These are phyloP conservation scores for Ditylenchus weischeri DNA, from an alignment of 2,888 invertebrate genomes.

Conservation along the genomic window DNA sequence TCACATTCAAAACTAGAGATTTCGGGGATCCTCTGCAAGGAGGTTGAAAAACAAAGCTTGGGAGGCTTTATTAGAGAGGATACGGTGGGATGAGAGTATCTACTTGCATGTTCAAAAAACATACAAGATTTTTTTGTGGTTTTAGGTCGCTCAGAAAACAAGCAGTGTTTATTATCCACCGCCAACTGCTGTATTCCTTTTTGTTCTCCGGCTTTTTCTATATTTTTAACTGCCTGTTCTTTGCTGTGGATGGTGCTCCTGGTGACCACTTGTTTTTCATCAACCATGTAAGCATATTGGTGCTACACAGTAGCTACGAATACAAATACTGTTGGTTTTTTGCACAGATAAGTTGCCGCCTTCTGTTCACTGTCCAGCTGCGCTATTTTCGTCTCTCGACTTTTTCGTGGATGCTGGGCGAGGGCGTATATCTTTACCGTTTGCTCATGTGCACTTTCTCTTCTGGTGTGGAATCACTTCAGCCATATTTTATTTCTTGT, in stretches of 20 bases:
- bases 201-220: conserved; percentile 42
- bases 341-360: conserved; percentile 44
- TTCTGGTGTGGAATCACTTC: conserved; percentile 54
- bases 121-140: background rate
- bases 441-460: conserved; percentile 62
- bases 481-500: conserved; percentile 61
- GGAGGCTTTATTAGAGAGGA: too few species aligned
- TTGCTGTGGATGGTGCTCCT: conserved; percentile 42
- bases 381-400: conserved; percentile 61
- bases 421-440: conserved; percentile 63
- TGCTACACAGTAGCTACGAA: conserved; percentile 12
- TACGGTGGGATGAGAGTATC: too few species aligned
- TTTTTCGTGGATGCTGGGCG: conserved; percentile 64
- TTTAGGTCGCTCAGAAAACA: conserved; percentile 47
- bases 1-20: too few species aligned
- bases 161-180: conserved; percentile 52
- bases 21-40: too few species aligned
- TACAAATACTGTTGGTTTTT: conserved; percentile 6
- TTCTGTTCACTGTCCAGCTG: conserved; percentile 50
- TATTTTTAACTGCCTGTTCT: conserved; percentile 49
- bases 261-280: conserved; percentile 37
- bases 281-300: conserved; percentile 44
- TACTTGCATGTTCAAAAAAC: too few species aligned
- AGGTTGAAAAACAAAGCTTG: too few species aligned
- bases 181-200: conserved; percentile 52